Conservation (phyloP, 2,888 invertebrate genomes). For the Ichneumoninae sp. region DNA sequence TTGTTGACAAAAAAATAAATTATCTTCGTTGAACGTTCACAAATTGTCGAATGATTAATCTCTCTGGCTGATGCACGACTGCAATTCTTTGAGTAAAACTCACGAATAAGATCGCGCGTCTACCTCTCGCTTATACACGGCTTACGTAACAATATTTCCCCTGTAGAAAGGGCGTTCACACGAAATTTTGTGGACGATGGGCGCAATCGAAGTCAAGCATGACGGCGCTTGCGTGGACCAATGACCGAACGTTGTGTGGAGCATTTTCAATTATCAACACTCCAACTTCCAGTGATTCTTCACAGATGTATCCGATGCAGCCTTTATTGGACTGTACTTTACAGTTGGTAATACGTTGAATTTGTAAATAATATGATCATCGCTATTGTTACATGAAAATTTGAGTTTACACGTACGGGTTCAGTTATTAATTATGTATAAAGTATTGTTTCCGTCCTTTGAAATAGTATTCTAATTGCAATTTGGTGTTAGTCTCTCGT, state of each 20-base stretch:
- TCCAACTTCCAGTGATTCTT: neutral
- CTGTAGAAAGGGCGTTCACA: neutral
- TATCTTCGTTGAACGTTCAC: neutral
- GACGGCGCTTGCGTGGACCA: neutral
- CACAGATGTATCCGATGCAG: neutral
- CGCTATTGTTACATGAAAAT: neutral
- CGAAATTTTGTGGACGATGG: slow-evolving; percentile 1
- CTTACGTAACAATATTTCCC: neutral
- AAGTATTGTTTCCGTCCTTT: neutral
- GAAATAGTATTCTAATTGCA: neutral
- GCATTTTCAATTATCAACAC: neutral
- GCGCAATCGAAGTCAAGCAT: neutral
- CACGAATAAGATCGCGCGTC: neutral
- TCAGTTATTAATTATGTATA: neutral
- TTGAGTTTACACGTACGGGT: neutral
- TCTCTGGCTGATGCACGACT: neutral
- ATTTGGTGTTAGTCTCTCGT: neutral
- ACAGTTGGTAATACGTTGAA: neutral
- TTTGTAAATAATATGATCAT: neutral
- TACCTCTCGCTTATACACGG: neutral
- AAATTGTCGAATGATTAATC: neutral
- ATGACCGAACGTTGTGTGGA: neutral
- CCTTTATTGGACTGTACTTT: neutral
- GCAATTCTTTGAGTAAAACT: neutral
- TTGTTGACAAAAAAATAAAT: neutral